Evolutionary conservation across 2,113 vertebrate genomes (phyloP).

Genomic region (Nothoprocta pentlandii): DNA sequence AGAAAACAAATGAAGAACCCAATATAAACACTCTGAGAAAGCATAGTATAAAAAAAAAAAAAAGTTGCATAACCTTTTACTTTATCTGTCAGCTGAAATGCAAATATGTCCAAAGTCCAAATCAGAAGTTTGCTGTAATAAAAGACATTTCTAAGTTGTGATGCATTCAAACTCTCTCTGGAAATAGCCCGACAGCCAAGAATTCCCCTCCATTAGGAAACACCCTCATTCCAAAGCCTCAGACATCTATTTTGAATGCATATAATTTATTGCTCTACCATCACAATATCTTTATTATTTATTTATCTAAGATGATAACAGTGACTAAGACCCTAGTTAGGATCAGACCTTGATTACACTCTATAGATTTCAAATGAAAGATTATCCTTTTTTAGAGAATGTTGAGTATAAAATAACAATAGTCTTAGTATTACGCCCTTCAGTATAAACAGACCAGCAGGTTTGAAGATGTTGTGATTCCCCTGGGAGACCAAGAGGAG

Average conservation of each 20-base stretch:
- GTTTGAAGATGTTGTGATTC: background rate
- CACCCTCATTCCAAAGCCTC: background rate
- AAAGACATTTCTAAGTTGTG: constrained; percentile 8
- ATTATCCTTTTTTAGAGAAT: background rate
- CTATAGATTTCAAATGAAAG: background rate
- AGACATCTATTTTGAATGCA: constrained; percentile 11
- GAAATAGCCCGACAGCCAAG: background rate
- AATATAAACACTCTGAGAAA: background rate
- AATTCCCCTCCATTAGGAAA: background rate
- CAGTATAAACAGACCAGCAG: background rate
- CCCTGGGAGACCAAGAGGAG: background rate
- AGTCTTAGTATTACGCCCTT: background rate
- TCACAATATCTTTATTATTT: background rate
- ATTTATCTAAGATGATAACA: constrained; percentile 7
- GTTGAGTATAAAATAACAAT: background rate
- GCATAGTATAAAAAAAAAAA: background rate
- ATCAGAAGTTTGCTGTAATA: background rate
- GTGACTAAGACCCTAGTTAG: background rate
- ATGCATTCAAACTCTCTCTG: background rate
- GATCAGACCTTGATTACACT: background rate
- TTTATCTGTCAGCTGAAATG: constrained; percentile 17
- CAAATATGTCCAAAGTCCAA: background rate
- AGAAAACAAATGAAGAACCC: background rate
- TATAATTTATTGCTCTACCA: background rate
- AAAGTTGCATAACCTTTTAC: background rate